A percentile compares a stretch with the other conserved stretches of the same genome.
Conservation (phyloP, 2,888 invertebrate genomes). For the Tolmerus cingulatus region DNA sequence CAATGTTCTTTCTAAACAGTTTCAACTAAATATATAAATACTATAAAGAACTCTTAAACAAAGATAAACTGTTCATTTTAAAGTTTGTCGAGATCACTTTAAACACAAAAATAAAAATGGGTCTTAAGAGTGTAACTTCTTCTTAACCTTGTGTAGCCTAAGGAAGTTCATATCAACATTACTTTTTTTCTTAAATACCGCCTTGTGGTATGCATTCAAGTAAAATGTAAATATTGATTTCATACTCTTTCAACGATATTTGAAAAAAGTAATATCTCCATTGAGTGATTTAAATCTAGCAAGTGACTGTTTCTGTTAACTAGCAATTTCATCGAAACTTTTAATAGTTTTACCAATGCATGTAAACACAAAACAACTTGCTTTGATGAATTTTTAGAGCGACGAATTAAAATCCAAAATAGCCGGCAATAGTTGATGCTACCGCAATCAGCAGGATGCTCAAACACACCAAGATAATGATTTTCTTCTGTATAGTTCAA, state of each 20-base stretch:
- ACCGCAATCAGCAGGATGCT: constrained; percentile 79
- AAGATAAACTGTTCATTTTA: background rate
- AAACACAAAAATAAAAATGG: background rate
- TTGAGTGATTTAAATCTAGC: background rate
- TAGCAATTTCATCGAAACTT: background rate
- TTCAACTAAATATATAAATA: background rate
- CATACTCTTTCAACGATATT: background rate
- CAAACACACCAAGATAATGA: constrained; percentile 90
- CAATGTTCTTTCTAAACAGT: background rate
- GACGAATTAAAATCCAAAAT: constrained; percentile 65
- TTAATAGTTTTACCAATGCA: constrained; percentile 7
- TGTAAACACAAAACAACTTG: constrained; percentile 4
- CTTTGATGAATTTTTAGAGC: constrained; percentile 27
- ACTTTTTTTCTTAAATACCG: background rate
- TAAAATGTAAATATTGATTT: background rate
- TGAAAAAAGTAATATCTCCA: constrained; percentile 3
- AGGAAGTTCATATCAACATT: background rate
- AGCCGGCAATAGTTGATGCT: constrained; percentile 72
- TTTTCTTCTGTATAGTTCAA: constrained; percentile 82
- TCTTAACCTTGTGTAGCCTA: background rate
- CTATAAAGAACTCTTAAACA: background rate
- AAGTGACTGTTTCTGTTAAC: background rate
- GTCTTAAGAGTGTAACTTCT: background rate
- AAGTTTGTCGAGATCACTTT: background rate
- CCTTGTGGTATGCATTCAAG: background rate